Evolutionary conservation across 2,113 vertebrate genomes (phyloP).

Genomic region (Phoenicopterus ruber): DNA sequence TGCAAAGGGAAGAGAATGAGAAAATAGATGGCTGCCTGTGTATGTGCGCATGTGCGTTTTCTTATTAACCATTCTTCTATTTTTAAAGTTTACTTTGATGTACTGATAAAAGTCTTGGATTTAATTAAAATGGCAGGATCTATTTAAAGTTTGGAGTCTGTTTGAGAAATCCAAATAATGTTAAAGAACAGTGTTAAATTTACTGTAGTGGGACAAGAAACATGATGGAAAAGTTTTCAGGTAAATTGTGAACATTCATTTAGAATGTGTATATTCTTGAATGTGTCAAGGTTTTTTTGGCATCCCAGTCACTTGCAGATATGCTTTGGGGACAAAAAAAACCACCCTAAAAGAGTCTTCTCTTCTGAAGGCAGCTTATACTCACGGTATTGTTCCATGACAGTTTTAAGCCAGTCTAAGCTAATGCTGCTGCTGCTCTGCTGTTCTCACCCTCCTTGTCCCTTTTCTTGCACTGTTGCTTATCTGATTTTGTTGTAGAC

Average conservation of each 20-base stretch:
- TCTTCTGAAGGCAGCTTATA: background rate
- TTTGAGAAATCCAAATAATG: background rate
- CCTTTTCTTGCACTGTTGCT: background rate
- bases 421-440: background rate
- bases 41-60: background rate
- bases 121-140: background rate
- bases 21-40: background rate
- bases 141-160: background rate
- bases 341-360: background rate
- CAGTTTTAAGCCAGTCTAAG: background rate
- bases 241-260: background rate
- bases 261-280: background rate
- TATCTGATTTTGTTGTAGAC: background rate
- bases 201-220: background rate
- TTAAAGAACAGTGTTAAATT: background rate
- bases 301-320: background rate
- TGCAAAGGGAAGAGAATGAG: background rate
- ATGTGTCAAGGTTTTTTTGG: accelerated
- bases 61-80: background rate
- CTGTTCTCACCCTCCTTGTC: background rate
- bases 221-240: background rate
- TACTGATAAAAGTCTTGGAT: background rate
- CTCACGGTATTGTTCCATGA: background rate
- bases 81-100: background rate
- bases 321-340: background rate